A percentile compares a stretch with the other conserved stretches of the same genome.
Conservation (phyloP, 2,888 invertebrate species). For the Sturmia bella region DNA sequence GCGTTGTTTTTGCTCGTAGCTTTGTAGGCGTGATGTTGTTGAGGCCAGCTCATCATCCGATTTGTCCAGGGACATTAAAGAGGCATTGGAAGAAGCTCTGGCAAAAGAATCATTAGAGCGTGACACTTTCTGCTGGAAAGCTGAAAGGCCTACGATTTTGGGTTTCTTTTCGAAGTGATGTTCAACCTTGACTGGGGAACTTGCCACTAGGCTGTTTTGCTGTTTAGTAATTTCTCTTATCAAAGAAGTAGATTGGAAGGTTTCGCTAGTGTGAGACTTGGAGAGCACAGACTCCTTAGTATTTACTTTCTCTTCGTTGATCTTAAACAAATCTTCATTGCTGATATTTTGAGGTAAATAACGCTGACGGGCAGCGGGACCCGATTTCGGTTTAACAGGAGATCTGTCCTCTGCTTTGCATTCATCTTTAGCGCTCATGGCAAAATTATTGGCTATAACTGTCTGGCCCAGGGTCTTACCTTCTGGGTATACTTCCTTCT, state of each 20-base stretch:
- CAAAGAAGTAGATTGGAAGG: constrained; percentile 79
- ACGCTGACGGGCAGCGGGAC: constrained; percentile 84
- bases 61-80: constrained; percentile 76
- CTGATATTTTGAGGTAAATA: constrained; percentile 84
- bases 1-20: constrained; percentile 79
- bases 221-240: constrained; percentile 76
- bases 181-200: constrained; percentile 54
- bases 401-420: constrained; percentile 52
- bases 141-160: constrained; percentile 83
- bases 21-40: constrained; percentile 65
- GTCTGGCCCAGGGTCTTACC: constrained; percentile 83
- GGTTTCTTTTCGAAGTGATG: constrained; percentile 80
- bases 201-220: constrained; percentile 46
- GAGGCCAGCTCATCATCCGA: constrained; percentile 48
- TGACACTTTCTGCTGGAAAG: constrained; percentile 83
- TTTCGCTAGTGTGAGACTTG: constrained; percentile 75
- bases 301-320: constrained; percentile 36
- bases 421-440: constrained; percentile 42
- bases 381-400: constrained; percentile 80
- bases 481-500: constrained; percentile 82
- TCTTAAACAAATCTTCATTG: constrained; percentile 66
- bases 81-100: constrained; percentile 75
- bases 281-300: constrained; percentile 71
- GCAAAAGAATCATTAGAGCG: constrained; percentile 80
- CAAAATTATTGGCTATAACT: constrained; percentile 76